These are phyloP conservation scores for Carassius gibelio DNA, from an alignment of 2,113 vertebrate genomes.

Conservation along the genomic window DNA sequence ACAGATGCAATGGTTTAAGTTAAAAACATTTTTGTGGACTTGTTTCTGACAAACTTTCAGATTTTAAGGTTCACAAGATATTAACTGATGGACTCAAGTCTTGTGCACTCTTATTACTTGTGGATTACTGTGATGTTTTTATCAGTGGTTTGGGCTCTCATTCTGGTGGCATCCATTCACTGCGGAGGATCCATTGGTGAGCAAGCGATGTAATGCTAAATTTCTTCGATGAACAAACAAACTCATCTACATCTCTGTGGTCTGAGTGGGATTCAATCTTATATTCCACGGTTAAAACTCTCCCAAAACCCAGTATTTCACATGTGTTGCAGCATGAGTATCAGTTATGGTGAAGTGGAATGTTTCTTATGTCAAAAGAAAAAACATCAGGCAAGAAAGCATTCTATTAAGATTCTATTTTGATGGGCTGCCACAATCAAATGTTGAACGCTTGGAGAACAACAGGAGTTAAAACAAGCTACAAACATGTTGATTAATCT, in stretches of 20 bases:
- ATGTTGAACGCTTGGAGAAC: neutral
- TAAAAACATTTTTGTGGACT: neutral
- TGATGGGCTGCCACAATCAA: neutral
- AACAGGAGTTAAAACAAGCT: neutral
- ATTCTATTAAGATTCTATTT: neutral
- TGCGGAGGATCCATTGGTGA: neutral
- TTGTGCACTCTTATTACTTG: neutral
- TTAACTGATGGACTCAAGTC: neutral
- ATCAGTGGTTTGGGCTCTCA: no score
- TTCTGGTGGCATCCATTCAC: neutral
- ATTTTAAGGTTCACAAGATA: neutral
- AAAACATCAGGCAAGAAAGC: neutral
- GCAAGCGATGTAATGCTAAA: neutral
- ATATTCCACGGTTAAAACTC: neutral
- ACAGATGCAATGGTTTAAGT: no score
- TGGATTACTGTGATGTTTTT: neutral
- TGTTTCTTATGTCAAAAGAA: neutral
- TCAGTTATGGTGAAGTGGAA: neutral
- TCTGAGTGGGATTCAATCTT: neutral
- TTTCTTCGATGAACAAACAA: neutral
- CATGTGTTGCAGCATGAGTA: neutral
- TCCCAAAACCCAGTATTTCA: neutral
- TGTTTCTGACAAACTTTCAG: no score
- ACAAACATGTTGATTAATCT: neutral
- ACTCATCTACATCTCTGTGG: neutral